Evolutionary conservation across 2,888 invertebrate species (phyloP).

Genomic region (Drosophila neoperkinsi): DNA sequence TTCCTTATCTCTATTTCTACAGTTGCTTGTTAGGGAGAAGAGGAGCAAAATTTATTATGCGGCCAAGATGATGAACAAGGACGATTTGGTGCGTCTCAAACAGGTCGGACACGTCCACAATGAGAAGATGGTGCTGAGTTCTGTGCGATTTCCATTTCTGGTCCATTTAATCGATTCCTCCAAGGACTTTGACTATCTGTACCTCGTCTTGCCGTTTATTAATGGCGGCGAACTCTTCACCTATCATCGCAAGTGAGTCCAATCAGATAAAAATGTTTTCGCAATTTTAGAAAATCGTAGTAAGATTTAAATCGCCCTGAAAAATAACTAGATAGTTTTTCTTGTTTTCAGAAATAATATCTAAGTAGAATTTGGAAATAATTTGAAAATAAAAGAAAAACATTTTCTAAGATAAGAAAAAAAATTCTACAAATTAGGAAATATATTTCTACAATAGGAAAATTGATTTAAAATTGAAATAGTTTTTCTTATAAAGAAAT

Average conservation of each 20-base stretch:
- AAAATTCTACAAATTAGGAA: too few relatives aligned
- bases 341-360: not conserved
- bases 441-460: too few relatives aligned
- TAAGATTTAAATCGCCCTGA: not conserved
- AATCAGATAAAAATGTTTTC: not conserved
- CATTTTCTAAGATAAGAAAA: not conserved
- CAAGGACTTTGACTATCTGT: conserved; percentile 94
- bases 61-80: conserved; percentile 95
- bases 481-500: not conserved
- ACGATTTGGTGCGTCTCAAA: conserved; percentile 93
- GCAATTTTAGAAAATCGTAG: not conserved
- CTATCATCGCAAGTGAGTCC: conserved; percentile 88
- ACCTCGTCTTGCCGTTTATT: conserved; percentile 93
- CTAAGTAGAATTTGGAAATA: not conserved
- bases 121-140: conserved; percentile 95
- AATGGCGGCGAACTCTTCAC: conserved; percentile 95
- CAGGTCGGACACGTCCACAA: conserved; percentile 95
- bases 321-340: not conserved
- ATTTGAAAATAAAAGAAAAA: not conserved
- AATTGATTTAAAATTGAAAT: not conserved
- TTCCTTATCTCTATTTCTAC: not conserved
- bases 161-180: conserved; percentile 93
- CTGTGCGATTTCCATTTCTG: conserved; percentile 94
- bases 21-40: conserved; percentile 67
- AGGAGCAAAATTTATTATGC: conserved; percentile 88